Percentiles rank a stretch among this genome's conserved stretches.
phyloP scores from a whole-genome alignment of 2,888 invertebrate genomes.

The Dynastes maya region DNA sequence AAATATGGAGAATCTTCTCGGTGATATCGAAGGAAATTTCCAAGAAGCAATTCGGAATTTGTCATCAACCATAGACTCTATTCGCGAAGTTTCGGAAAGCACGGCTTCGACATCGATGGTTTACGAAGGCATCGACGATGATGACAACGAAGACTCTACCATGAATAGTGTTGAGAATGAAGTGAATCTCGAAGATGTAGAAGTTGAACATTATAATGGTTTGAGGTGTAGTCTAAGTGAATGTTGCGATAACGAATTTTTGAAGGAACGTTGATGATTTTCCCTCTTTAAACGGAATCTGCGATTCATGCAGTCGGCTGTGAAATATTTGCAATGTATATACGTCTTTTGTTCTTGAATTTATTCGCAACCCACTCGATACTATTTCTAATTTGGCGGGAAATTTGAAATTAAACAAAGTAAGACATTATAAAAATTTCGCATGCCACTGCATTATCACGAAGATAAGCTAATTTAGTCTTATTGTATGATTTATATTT shows the following conservation, averaged over 20 bases:
- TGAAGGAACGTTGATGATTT: background rate
- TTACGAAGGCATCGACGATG: conserved; percentile 36
- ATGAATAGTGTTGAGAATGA: background rate
- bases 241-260: conserved; percentile 24
- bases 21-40: conserved; percentile 28
- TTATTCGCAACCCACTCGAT: no score
- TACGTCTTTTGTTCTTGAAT: background rate
- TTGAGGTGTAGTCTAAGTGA: conserved; percentile 25
- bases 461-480: background rate
- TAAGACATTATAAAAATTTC: no score
- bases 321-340: no score
- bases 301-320: no score
- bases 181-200: background rate
- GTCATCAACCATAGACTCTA: conserved; percentile 26
- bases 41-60: conserved; percentile 23
- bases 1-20: conserved; percentile 33
- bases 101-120: conserved; percentile 36
- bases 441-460: background rate
- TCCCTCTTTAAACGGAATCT: background rate
- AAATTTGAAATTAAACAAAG: no score
- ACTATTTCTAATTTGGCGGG: no score
- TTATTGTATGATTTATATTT: background rate
- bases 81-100: conserved; percentile 7
- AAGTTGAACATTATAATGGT: conserved; percentile 28
- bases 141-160: background rate